These are phyloP conservation scores for Salminus brasiliensis DNA, from an alignment of 2,113 vertebrate species.

Conservation along the genomic window DNA sequence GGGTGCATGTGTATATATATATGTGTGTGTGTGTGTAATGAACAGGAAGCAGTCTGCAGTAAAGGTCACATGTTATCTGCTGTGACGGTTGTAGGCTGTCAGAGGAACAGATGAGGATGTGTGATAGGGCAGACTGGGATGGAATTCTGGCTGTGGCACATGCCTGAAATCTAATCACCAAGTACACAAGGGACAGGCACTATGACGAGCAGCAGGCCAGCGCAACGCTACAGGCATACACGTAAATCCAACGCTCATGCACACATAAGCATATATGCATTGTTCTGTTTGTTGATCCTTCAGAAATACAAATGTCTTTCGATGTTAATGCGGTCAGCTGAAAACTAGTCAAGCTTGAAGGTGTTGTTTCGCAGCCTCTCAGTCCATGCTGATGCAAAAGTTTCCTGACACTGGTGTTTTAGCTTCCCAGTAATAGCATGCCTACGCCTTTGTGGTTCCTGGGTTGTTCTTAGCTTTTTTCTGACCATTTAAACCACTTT, in stretches of 20 bases:
- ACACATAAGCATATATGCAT: background rate
- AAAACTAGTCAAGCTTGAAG: no score
- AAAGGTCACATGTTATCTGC: constrained; percentile 59
- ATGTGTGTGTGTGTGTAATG: constrained; percentile 14
- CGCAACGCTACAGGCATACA: background rate
- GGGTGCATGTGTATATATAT: background rate
- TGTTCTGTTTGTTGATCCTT: background rate
- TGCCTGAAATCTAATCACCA: constrained; percentile 11
- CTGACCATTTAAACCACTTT: no score
- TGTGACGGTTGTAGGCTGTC: constrained; percentile 35
- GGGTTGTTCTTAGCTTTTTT: no score
- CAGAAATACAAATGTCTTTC: no score
- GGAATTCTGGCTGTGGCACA: constrained; percentile 17
- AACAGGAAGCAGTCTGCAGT: constrained; percentile 49
- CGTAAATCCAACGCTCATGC: background rate
- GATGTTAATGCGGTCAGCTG: no score
- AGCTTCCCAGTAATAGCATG: no score
- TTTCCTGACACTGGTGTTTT: no score
- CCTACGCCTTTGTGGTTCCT: no score
- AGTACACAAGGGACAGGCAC: background rate
- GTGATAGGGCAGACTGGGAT: constrained; percentile 17
- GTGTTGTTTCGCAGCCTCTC: no score
- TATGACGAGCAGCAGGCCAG: constrained; percentile 4
- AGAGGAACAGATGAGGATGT: constrained; percentile 44
- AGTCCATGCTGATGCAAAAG: no score